phyloP scores from a whole-genome alignment of 2,113 vertebrate species.

The Panthera leo region DNA sequence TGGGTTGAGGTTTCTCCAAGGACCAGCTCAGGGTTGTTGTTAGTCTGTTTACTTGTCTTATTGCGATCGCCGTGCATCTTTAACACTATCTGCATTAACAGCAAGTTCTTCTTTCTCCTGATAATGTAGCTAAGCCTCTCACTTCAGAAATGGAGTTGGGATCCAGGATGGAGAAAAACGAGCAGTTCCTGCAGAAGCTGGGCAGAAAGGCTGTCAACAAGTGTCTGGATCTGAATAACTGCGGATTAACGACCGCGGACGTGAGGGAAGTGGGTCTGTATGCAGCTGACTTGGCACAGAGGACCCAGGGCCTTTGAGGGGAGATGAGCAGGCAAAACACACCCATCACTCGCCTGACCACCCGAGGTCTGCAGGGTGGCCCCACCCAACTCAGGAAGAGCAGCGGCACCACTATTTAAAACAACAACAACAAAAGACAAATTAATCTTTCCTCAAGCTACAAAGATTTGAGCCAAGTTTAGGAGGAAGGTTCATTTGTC shows the following conservation, averaged over 20 bases:
- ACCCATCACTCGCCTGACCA: not conserved
- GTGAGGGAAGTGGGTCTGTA: conserved; percentile 87
- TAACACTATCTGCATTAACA: not conserved
- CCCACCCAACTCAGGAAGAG: not conserved
- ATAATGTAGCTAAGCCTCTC: conserved; percentile 67
- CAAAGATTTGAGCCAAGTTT: conserved; percentile 24
- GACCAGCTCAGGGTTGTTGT: not conserved
- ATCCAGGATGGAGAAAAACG: conserved; percentile 83
- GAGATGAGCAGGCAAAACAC: not conserved
- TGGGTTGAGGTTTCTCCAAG: not conserved
- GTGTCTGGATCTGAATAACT: conserved; percentile 87
- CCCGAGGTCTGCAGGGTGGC: not conserved
- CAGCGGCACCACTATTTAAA: not conserved
- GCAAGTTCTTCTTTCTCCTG: conserved; percentile 34
- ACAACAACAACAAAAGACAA: not conserved
- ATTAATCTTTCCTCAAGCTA: not conserved
- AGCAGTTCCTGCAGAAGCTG: conserved; percentile 87
- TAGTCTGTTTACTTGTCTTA: not conserved
- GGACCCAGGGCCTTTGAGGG: accelerated
- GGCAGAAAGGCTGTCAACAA: conserved; percentile 85
- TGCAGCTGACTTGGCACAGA: not conserved
- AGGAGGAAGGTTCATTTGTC: not conserved
- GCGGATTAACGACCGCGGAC: conserved; percentile 86
- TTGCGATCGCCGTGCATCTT: not conserved
- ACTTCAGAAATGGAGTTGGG: conserved; percentile 63